A percentile compares a stretch with the other conserved stretches of the same genome.
These are phyloP conservation scores for Urocitellus parryii DNA, from an alignment of 2,113 vertebrate species.

Conservation along the genomic window DNA sequence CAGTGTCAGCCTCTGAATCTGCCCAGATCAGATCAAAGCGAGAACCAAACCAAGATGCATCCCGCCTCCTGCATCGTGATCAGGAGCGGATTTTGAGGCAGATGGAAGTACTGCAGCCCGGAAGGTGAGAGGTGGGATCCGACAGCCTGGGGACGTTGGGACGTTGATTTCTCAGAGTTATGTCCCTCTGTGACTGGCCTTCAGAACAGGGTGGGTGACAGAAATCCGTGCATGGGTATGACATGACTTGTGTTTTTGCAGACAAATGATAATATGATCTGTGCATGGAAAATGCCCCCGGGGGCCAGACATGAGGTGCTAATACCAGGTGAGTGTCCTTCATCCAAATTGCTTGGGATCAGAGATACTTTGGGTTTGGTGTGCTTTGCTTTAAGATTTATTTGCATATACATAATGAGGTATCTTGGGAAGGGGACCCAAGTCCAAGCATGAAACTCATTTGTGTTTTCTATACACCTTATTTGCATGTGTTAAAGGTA, in stretches of 20 bases:
- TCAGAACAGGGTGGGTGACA: background rate
- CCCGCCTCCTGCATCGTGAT: background rate
- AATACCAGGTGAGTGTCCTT: background rate
- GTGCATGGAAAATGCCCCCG: background rate
- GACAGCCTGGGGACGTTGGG: no score
- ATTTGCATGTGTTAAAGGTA: no score
- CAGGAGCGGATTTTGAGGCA: background rate
- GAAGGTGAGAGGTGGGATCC: constrained; percentile 18
- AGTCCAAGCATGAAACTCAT: background rate
- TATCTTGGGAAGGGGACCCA: background rate
- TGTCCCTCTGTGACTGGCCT: fast-evolving
- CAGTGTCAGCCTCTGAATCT: background rate
- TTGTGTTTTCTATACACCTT: background rate
- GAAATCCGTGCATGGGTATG: background rate
- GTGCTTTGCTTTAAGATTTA: background rate
- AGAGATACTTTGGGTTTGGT: background rate
- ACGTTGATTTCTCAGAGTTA: background rate
- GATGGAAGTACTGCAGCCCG: background rate
- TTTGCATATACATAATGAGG: background rate
- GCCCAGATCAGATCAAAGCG: background rate
- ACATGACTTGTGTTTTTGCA: background rate
- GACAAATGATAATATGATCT: background rate
- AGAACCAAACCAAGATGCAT: background rate
- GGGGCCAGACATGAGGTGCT: background rate
- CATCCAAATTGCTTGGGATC: background rate